A percentile compares a stretch with the other conserved stretches of the same genome.
Conservation (phyloP, 2,113 vertebrate genomes). For the Antennarius striatus region DNA sequence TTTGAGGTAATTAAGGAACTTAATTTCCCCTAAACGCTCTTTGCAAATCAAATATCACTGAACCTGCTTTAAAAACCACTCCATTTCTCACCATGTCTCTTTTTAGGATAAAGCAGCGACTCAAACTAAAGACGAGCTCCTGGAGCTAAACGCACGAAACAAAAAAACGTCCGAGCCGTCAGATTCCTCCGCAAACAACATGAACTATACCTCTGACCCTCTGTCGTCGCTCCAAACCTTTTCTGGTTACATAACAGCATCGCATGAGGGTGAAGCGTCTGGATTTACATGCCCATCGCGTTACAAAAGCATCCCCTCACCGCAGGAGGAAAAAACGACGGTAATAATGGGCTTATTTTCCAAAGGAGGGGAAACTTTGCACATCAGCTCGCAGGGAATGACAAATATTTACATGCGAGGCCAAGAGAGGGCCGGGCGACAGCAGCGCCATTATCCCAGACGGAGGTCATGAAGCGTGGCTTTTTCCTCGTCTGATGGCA, state of each 20-base stretch:
- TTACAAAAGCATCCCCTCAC: constrained; percentile 29
- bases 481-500: neutral
- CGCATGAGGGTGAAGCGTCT: constrained; percentile 38
- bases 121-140: constrained; percentile 23
- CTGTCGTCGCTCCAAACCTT: constrained; percentile 34
- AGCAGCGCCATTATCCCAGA: constrained; percentile 53
- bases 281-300: constrained; percentile 43
- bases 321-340: constrained; percentile 7
- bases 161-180: too few relatives aligned
- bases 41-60: constrained; percentile 11
- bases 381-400: constrained; percentile 58
- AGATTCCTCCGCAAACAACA: neutral
- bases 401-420: constrained; percentile 76
- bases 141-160: too few relatives aligned
- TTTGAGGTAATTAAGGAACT: constrained; percentile 24
- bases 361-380: constrained; percentile 63
- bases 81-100: neutral
- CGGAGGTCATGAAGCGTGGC: constrained; percentile 29
- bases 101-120: constrained; percentile 18
- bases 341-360: constrained; percentile 76
- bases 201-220: neutral
- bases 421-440: constrained; percentile 49
- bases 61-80: constrained; percentile 21
- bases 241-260: constrained; percentile 45
- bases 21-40: constrained; percentile 13